Conservation (phyloP, 2,113 vertebrate species). For the Nymphicus hollandicus region DNA sequence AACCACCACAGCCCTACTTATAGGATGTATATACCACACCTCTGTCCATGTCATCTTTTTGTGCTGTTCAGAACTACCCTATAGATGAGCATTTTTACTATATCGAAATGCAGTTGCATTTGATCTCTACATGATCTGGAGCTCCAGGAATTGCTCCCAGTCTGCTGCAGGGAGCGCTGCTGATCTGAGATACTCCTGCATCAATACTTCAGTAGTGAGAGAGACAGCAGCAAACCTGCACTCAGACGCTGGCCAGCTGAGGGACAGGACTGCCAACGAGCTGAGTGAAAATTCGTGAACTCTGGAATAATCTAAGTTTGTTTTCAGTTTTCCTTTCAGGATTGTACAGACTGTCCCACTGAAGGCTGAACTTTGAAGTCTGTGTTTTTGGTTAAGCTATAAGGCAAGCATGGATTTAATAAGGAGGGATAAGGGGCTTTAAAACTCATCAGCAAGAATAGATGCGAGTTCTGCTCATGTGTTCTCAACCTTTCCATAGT, state of each 20-base stretch:
- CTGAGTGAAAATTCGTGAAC: not conserved
- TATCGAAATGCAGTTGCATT: not conserved
- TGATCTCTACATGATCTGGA: not conserved
- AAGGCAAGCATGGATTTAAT: not conserved
- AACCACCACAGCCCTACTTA: not conserved
- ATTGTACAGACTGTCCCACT: not conserved
- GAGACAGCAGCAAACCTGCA: not conserved
- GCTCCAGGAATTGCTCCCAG: not conserved
- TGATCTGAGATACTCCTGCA: not conserved
- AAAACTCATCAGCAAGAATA: not conserved
- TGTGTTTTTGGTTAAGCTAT: not conserved
- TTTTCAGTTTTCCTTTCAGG: not conserved
- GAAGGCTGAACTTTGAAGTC: not conserved
- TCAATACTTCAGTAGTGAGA: not conserved
- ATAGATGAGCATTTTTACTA: not conserved
- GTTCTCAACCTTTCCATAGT: not conserved
- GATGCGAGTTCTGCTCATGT: not conserved
- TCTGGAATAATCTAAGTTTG: not conserved
- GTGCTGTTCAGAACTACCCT: not conserved
- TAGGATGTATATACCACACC: fast-evolving
- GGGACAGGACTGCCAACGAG: not conserved
- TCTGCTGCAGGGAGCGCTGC: not conserved
- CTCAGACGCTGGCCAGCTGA: not conserved
- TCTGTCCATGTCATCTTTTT: not conserved
- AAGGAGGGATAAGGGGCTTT: not conserved